Evolutionary conservation across 1,140 invertebrate genomes (phyloP), one percentile per base, ranked within the genome.

Genomic region (Scaptomyza montana): DNA sequence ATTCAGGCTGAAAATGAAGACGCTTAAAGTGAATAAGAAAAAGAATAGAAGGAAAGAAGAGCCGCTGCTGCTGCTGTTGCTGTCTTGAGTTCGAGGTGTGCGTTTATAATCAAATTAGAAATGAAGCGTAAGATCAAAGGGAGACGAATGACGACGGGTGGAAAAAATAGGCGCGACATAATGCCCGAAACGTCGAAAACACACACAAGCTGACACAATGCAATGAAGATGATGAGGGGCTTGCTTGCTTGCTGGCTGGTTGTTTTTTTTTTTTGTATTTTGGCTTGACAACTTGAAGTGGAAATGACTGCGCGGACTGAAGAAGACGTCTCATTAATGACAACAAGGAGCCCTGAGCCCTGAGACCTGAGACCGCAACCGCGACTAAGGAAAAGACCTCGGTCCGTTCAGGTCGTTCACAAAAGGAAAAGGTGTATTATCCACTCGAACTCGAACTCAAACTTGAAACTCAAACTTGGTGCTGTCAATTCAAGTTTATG

Each of bases 101-200:
- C 77, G 85, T 85, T 90, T 87, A 87, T 90, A 90, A 90, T 90
- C 87, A 90, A 90, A 90, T 90, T 90, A 90, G 74, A 87, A 78
- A 56, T 71, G 87, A 90, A 87, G 87, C 87, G 77, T 90, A 74
- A 90, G 87, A 90, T 90, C 87, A 90, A 90, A 90, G 65, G 53
- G 61, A 16, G 36, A 47, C 30, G 30, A 33, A 33, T 5, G 30
- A 33, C 30, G 45, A 8, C 36, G 47, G 30, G 25, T 71, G 73
- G 78, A 89, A 87, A 25, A 87, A 89, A 74, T 87, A 90, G 87
- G 87, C 82, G 87, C 87, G 87, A 90, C 82, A 90, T 90, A 82
- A 84, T 86, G 79, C 81, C 76, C 74, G 64, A 87, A 77, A 89
- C 66, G 79, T 87, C 80, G 69, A 87, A 80, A 84, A 79, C 77